These are phyloP conservation scores for Drosophila hydei DNA, from an alignment of 1,140 invertebrate genomes.

Conservation along the genomic window DNA sequence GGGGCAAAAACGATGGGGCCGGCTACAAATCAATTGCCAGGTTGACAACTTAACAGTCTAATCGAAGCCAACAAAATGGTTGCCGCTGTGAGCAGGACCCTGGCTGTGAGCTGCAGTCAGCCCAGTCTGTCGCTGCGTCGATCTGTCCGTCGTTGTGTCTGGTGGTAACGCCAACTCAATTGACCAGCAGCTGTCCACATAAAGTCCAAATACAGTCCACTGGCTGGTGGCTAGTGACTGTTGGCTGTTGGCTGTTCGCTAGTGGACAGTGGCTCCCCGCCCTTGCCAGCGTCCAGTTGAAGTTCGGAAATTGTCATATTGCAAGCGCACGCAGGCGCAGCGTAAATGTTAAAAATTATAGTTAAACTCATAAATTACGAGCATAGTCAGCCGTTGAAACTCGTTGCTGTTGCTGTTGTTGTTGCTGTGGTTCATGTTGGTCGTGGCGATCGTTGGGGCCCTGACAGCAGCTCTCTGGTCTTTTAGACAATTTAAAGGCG, in stretches of 20 bases:
- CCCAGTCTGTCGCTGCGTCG: neutral
- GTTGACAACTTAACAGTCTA: conserved; percentile 83
- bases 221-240: neutral
- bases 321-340: conserved; percentile 81
- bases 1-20: conserved; percentile 1
- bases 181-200: conserved; percentile 77
- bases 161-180: conserved; percentile 65
- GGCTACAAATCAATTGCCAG: conserved; percentile 81
- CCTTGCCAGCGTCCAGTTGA: conserved; percentile 25
- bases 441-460: conserved; percentile 35
- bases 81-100: conserved; percentile 45
- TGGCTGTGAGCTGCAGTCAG: neutral
- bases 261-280: conserved; percentile 19
- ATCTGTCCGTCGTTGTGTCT: neutral
- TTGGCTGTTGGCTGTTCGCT: neutral
- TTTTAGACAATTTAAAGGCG: conserved; percentile 82
- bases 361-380: conserved; percentile 80
- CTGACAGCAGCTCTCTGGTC: conserved; percentile 73
- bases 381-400: conserved; percentile 74
- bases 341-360: conserved; percentile 82
- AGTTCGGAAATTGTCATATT: conserved; percentile 72
- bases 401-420: conserved; percentile 16
- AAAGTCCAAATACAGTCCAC: conserved; percentile 67
- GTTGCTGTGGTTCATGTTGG: neutral
- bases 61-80: conserved; percentile 81